Evolutionary conservation across 2,113 vertebrate genomes (phyloP), one percentile per base, ranked within the genome.

Genomic region (Tupaia chinensis): DNA sequence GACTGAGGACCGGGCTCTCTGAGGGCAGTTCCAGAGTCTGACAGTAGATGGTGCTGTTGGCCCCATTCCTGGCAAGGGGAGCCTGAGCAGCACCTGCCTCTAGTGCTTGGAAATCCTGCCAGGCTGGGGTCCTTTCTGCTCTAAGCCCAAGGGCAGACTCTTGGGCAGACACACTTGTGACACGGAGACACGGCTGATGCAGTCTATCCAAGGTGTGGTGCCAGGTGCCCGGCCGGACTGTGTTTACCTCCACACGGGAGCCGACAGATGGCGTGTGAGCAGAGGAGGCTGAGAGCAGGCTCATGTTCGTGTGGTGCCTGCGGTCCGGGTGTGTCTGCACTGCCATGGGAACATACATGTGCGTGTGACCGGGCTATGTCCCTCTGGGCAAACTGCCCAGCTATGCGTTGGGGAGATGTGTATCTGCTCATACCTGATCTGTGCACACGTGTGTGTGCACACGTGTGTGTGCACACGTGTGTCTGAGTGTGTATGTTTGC

Each of bases 1-100:
- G 0, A 0, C 60, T 5, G 65, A 85, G 58, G 76, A 53, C 60
- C 87, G 4, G 4, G 14, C 32, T 69, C 23, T 17, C 86, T 58
- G 32, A 54, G 80, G 94, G 85, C 65, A 80, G 19, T 96, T 54
- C 95, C 61, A n/a, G 61, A 72, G 82, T 9, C 9, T 0, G 65
- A 56, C 98, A 93, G 97, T 83, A 98, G 98, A 78, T 98, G 98
- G 97, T 54, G 97, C 95, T 96, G 66, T 96, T 97, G 92, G 29
- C 29, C 83, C 84, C 97, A 0, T 91, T 87, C 95, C 94, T 14
- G 23, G 27, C 76, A 1, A 34, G 9, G 53, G 29, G 82, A 19
- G 6, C 63, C 10, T 15, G 6, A 44, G 22, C 53, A 2, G 2
- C n/a, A 0, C 7, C 72, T 0, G 14, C 16, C 9, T 66, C 23